Base-by-base conservation (phyloP, 2,113 vertebrate species). In the Colaptes auratus region DNA sequence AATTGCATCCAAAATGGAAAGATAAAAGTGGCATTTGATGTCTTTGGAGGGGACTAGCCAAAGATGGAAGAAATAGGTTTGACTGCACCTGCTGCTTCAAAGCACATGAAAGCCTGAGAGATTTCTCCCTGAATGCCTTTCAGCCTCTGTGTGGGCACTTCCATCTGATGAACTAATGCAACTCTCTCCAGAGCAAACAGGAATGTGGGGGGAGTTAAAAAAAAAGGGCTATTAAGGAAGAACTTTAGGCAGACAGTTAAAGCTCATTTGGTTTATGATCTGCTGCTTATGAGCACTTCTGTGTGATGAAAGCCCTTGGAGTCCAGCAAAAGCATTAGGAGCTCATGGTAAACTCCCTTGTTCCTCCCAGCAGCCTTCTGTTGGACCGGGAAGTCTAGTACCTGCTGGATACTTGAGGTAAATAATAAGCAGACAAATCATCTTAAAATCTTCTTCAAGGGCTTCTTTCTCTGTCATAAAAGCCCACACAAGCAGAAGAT, bases 91-190 rank as follows among this genome's bases (percentile, higher is more conserved):
- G 93, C 94, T 95, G 88, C 91, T 96, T 95, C 90, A 90, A 87
- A 95, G 87, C 65, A 85, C 69, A 71, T 88, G 80, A 92, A 96
- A 95, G 65, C 81, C 69, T 59, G 61, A 83, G 71, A 92, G 78
- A 84, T 92, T 95, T 92, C 50, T 95, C 84, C 74, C 71, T 67
- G 66, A 79, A 91, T 61, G 94, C 93, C 50, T 96, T 86, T 93
- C 80, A 88, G 82, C 69, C 69, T 91, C 94, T 95, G 96, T 95
- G 92, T 91, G 90, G 92, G 91, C 95, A 90, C 61, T 94, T 95
- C 87, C 73, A 91, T 86, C 58, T 89, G 82, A 91, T 82, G 91
- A 95, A 92, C 93, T 90, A 88, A 91, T 65, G 80, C 81, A 92
- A n/a, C 81, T 92, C 73, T 90, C 87, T 92, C 69, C 78, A 86